Evolutionary conservation across 2,888 invertebrate genomes (phyloP).

Genomic region (Papilio gigon): DNA sequence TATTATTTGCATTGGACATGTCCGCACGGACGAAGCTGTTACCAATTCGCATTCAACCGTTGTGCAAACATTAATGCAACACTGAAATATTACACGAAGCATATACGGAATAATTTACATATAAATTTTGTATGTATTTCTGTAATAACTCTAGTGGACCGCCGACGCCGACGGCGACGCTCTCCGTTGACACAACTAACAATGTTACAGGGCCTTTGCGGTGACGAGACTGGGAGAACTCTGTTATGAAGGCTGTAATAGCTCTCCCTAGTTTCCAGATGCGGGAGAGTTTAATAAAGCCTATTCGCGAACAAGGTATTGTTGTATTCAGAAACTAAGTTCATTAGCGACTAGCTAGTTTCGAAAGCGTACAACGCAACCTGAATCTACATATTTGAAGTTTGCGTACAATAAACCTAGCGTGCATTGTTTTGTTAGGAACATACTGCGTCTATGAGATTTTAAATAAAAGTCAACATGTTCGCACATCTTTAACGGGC

Average conservation of each 20-base stretch:
- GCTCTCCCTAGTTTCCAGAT: conserved; percentile 35
- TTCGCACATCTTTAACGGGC: not conserved
- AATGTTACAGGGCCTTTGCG: conserved; percentile 39
- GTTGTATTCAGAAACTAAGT: conserved; percentile 37
- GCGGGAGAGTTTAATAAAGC: conserved; percentile 40
- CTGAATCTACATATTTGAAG: conserved; percentile 8
- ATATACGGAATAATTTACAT: conserved; percentile 28
- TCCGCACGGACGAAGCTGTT: not conserved
- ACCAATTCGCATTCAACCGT: conserved; percentile 12
- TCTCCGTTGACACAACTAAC: conserved; percentile 40
- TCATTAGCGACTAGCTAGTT: conserved; percentile 29
- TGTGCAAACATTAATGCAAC: conserved; percentile 19
- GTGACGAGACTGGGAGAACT: conserved; percentile 33
- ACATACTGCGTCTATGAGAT: not conserved
- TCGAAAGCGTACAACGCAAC: not conserved
- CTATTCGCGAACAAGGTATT: conserved; percentile 38
- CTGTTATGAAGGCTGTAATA: conserved; percentile 39
- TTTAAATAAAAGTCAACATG: conserved; percentile 9
- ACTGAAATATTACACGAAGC: conserved; percentile 16
- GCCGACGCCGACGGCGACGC: conserved; percentile 31
- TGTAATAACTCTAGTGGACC: conserved; percentile 39
- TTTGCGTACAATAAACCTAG: conserved; percentile 8
- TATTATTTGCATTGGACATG: conserved; percentile 13
- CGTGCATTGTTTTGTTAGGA: not conserved
- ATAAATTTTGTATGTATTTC: conserved; percentile 38